Conservation (phyloP, 2,888 invertebrate genomes). For the Cheilosia pagana region DNA sequence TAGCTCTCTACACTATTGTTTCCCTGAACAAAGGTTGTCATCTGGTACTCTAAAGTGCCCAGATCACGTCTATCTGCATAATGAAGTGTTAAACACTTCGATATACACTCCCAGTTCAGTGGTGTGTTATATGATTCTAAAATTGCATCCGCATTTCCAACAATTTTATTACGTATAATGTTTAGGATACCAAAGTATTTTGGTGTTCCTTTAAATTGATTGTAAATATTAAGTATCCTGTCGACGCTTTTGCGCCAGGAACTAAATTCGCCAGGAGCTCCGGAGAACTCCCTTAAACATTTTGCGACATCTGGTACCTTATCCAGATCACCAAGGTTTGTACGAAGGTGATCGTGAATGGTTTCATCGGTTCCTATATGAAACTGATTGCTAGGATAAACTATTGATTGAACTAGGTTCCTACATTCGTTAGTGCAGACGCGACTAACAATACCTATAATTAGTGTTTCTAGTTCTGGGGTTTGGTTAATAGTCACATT, state of each 20-base stretch:
- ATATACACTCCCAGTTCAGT: neutral
- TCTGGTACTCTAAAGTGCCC: conserved; percentile 50
- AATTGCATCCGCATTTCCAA: neutral
- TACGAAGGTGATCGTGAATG: too few species aligned
- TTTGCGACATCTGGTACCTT: neutral
- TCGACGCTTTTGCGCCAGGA: conserved; percentile 47
- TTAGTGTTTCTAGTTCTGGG: neutral
- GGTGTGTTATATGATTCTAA: neutral
- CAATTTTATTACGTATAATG: neutral
- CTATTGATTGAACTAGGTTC: conserved; percentile 13
- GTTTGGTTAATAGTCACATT: neutral
- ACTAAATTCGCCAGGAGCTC: neutral
- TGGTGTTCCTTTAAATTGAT: neutral
- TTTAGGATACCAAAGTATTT: neutral
- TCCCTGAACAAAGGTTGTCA: conserved; percentile 32
- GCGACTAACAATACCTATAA: neutral
- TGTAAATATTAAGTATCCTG: conserved; percentile 34
- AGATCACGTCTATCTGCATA: conserved; percentile 47
- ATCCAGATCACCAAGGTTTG: neutral
- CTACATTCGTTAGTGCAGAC: neutral
- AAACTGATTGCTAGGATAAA: neutral
- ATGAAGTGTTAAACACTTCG: conserved; percentile 1
- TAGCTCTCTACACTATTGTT: conserved; percentile 55
- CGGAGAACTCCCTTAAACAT: neutral
- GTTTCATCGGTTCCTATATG: too few species aligned